phyloP scores from a whole-genome alignment of 2,888 invertebrate genomes.

The Sepioteuthis lessoniana region DNA sequence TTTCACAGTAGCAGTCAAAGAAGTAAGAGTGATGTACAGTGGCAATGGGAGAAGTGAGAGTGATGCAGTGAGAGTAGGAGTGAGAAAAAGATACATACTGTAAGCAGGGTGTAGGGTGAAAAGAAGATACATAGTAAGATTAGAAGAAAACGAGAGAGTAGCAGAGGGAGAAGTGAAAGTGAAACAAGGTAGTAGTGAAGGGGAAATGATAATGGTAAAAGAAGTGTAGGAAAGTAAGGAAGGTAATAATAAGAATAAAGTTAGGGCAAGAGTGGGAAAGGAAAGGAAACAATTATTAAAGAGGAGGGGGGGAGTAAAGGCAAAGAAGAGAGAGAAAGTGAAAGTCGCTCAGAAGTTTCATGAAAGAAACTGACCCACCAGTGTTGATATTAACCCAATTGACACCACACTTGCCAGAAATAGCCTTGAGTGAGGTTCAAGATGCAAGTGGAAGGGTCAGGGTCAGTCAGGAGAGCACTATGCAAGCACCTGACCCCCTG shows the following conservation, averaged over 20 bases:
- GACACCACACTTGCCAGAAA: background rate
- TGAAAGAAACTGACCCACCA: background rate
- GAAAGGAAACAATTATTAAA: background rate
- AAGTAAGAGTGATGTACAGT: background rate
- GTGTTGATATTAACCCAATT: conserved; percentile 7
- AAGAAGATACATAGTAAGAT: background rate
- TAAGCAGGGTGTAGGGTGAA: background rate
- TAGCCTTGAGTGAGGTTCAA: background rate
- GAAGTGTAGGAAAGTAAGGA: background rate
- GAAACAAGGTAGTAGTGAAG: background rate
- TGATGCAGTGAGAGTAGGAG: too few species aligned
- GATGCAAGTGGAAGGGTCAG: background rate
- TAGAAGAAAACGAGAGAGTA: background rate
- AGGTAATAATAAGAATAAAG: background rate
- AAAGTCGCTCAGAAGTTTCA: background rate
- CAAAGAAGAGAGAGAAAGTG: background rate
- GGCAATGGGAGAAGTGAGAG: background rate
- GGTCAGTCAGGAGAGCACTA: background rate
- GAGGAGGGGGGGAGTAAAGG: background rate
- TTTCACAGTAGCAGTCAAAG: too few species aligned
- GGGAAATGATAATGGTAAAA: background rate
- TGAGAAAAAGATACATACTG: background rate
- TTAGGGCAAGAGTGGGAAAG: too few species aligned
- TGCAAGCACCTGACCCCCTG: background rate
- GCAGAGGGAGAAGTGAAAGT: background rate